Percentiles rank a stretch among this genome's conserved stretches.
Conservation (phyloP, 2,888 invertebrate genomes). For the Andrena minutula region DNA sequence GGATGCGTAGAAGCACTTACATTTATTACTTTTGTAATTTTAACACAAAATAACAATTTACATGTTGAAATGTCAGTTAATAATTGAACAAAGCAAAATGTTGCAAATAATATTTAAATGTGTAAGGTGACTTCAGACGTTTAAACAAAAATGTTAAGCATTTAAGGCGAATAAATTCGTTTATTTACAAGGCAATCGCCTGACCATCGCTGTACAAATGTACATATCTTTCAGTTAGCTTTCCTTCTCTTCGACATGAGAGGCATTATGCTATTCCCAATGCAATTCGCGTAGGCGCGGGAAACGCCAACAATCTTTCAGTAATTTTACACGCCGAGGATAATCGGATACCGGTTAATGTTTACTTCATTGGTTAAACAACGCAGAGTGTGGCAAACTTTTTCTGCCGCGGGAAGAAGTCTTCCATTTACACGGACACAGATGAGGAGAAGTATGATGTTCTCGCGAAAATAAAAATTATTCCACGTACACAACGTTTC, state of each 20-base stretch:
- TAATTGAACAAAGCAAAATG: too few relatives aligned
- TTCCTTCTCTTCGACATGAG: neutral
- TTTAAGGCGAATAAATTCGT: too few relatives aligned
- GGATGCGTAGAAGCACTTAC: too few relatives aligned
- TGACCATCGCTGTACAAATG: too few relatives aligned
- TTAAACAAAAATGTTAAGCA: too few relatives aligned
- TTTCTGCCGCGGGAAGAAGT: constrained; percentile 20
- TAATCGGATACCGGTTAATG: constrained; percentile 36
- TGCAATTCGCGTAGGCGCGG: constrained; percentile 34
- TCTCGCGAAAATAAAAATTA: constrained; percentile 5
- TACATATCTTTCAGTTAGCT: constrained; percentile 1
- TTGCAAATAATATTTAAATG: too few relatives aligned
- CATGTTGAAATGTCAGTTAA: too few relatives aligned
- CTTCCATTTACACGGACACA: constrained; percentile 20
- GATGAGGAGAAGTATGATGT: neutral
- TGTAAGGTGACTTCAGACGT: too few relatives aligned
- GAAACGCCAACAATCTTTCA: constrained; percentile 9
- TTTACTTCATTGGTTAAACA: constrained; percentile 12
- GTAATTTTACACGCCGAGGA: constrained; percentile 16
- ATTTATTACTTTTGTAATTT: too few relatives aligned
- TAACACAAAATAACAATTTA: too few relatives aligned
- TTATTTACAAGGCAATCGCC: too few relatives aligned
- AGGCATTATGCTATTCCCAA: constrained; percentile 7
- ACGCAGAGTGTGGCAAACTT: constrained; percentile 14
- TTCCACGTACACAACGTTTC: neutral